Conservation (phyloP, 1,140 invertebrate genomes). For the Trissolcus basalis region DNA sequence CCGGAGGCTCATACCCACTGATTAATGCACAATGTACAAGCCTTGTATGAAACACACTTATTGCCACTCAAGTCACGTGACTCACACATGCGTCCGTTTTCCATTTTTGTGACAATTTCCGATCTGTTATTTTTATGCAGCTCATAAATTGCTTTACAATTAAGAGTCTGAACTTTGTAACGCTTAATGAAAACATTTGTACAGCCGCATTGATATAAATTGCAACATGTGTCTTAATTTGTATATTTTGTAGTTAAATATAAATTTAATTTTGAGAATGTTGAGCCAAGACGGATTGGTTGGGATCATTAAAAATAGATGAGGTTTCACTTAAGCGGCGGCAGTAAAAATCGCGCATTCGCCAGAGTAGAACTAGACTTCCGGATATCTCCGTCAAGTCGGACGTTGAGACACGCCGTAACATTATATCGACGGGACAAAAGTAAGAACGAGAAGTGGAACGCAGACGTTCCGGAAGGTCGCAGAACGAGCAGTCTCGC, state of each 20-base stretch:
- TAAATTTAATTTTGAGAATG: too few relatives aligned
- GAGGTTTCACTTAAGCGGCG: too few relatives aligned
- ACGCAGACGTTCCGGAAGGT: slow-evolving; percentile 63
- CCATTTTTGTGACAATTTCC: slow-evolving; percentile 19
- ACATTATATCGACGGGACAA: slow-evolving; percentile 24
- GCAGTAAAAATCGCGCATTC: background rate
- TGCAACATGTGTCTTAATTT: too few relatives aligned
- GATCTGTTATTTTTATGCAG: too few relatives aligned
- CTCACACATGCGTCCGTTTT: slow-evolving; percentile 34
- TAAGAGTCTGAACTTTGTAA: too few relatives aligned
- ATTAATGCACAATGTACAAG: slow-evolving; percentile 35
- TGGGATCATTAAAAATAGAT: too few relatives aligned
- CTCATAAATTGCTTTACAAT: too few relatives aligned
- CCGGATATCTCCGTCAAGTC: slow-evolving; percentile 21
- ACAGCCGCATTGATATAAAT: too few relatives aligned
- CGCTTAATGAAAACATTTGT: too few relatives aligned
- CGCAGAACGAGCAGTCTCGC: slow-evolving; percentile 58
- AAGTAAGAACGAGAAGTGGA: slow-evolving; percentile 56
- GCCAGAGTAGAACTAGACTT: slow-evolving; percentile 17
- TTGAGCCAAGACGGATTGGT: too few relatives aligned
- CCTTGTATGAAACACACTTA: slow-evolving; percentile 33
- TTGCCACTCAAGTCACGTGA: slow-evolving; percentile 35
- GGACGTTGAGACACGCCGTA: slow-evolving; percentile 15
- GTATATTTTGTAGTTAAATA: too few relatives aligned
- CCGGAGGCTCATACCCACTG: slow-evolving; percentile 35